A percentile compares a stretch with the other conserved stretches of the same genome.
These are phyloP conservation scores for Osmerus mordax DNA, from an alignment of 2,113 vertebrate species.

Conservation along the genomic window DNA sequence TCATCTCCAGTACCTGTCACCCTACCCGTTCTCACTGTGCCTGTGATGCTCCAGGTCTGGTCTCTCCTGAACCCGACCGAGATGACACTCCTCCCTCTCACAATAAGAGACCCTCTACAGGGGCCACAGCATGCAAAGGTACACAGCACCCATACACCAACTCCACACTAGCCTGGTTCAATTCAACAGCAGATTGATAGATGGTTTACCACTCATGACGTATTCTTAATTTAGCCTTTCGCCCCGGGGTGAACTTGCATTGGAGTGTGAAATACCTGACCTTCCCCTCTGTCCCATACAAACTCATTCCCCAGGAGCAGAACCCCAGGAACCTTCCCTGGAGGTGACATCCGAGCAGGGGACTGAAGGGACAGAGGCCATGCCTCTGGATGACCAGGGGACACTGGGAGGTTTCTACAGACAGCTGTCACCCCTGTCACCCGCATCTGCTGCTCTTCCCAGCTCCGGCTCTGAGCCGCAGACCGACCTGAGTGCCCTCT, in stretches of 20 bases:
- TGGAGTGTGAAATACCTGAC: not conserved
- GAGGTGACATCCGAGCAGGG: slow-evolving; percentile 26
- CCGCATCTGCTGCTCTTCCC: slow-evolving; percentile 9
- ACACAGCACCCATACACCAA: not conserved
- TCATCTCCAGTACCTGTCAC: not conserved
- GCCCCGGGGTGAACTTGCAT: too few relatives aligned
- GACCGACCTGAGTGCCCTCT: slow-evolving; percentile 67
- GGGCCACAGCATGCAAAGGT: slow-evolving; percentile 42
- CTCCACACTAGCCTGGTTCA: too few relatives aligned
- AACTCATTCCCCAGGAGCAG: not conserved
- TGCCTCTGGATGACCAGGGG: slow-evolving; percentile 34
- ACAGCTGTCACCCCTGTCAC: not conserved
- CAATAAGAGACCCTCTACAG: slow-evolving; percentile 11
- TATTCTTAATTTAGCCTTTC: too few relatives aligned
- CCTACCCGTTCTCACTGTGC: not conserved
- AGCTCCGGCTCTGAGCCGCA: slow-evolving; percentile 40
- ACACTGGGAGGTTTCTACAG: slow-evolving; percentile 29
- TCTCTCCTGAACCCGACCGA: slow-evolving; percentile 31
- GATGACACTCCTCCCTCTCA: slow-evolving; percentile 2
- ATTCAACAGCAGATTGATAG: too few relatives aligned
- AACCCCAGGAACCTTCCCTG: slow-evolving; percentile 14
- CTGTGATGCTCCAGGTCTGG: slow-evolving; percentile 20
- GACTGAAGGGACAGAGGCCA: slow-evolving; percentile 46
- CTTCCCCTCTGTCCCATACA: not conserved
- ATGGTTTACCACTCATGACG: too few relatives aligned